Conservation (phyloP, 1,140 invertebrate species). For the Drosophila repletoides region DNA sequence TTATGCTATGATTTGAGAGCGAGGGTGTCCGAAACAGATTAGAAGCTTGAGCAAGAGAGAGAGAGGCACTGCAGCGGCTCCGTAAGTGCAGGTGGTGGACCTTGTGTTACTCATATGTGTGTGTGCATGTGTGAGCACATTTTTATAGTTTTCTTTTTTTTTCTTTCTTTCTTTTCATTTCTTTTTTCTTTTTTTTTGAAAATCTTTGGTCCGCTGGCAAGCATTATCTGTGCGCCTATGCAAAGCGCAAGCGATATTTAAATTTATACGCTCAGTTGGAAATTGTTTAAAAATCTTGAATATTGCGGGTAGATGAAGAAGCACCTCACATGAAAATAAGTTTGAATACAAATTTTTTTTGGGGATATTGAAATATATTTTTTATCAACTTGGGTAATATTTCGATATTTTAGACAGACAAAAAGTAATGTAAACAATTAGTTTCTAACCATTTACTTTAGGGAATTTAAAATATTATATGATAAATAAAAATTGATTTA, state of each 20-base stretch:
- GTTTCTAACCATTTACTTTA: too few species aligned
- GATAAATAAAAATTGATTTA: neutral
- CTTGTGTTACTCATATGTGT: conserved; percentile 7
- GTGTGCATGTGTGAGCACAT: conserved; percentile 27
- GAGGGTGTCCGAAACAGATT: neutral
- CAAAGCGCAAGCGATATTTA: conserved; percentile 63
- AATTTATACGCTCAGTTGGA: conserved; percentile 53
- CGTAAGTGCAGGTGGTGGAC: conserved; percentile 24
- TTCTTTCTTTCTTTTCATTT: conserved; percentile 11
- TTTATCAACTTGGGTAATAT: too few species aligned
- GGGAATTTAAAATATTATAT: neutral
- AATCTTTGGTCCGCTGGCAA: conserved; percentile 12
- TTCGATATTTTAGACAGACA: too few species aligned
- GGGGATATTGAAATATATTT: too few species aligned
- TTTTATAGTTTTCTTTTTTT: conserved; percentile 26
- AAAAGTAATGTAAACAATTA: too few species aligned
- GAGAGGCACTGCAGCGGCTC: conserved; percentile 13
- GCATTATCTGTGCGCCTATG: conserved; percentile 54
- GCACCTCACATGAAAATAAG: neutral
- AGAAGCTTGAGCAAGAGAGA: conserved; percentile 4
- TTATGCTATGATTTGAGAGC: conserved; percentile 14
- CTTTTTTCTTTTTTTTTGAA: too few species aligned
- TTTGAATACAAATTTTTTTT: neutral
- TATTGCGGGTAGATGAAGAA: too few species aligned
- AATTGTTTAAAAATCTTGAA: neutral